These are phyloP conservation scores for Porphyrio hochstetteri DNA, from an alignment of 2,113 vertebrate genomes.

Conservation along the genomic window DNA sequence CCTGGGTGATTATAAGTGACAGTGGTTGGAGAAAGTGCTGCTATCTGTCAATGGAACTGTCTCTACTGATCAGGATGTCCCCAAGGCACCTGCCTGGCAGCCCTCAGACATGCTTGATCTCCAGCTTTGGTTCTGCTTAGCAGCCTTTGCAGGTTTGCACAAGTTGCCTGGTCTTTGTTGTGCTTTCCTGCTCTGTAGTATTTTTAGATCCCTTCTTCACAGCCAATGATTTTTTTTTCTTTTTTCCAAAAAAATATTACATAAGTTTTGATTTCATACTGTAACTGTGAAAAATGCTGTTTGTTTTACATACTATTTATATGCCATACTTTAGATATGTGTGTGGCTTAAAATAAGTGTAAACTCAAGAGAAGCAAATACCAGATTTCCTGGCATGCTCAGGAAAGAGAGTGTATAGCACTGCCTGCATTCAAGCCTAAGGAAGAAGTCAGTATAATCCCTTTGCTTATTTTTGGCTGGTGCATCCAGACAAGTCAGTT, in stretches of 20 bases:
- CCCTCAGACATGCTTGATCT: not conserved
- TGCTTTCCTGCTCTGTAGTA: not conserved
- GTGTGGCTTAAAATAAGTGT: not conserved
- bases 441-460: not conserved
- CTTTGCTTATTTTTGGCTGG: not conserved
- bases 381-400: not conserved
- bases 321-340: not conserved
- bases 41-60: not conserved
- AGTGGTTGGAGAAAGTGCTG: not conserved
- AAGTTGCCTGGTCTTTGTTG: not conserved
- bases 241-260: not conserved
- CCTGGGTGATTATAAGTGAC: not conserved
- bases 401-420: not conserved
- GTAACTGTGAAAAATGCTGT: not conserved
- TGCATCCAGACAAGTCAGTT: not conserved
- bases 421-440: not conserved
- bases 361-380: not conserved
- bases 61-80: not conserved
- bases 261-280: not conserved
- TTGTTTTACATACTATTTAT: not conserved
- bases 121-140: not conserved
- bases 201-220: not conserved
- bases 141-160: not conserved
- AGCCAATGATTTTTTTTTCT: not conserved
- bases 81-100: not conserved